Conservation (phyloP, 2,113 vertebrate species). For the Symphodus melops region DNA sequence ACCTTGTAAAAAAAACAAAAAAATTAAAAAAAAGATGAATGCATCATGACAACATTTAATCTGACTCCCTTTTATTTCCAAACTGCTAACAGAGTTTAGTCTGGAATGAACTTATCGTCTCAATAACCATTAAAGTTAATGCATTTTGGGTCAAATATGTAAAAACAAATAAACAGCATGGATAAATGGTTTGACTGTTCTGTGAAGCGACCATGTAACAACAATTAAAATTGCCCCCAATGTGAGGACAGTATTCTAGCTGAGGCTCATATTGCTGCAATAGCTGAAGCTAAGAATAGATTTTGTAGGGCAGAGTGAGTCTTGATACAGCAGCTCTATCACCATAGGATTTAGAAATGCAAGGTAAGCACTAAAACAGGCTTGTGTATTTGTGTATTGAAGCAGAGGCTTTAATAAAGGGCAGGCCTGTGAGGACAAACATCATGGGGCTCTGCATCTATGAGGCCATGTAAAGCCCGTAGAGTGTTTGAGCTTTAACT, state of each 20-base stretch:
- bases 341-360: constrained; percentile 49
- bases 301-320: constrained; percentile 67
- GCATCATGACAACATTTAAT: neutral
- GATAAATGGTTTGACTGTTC: constrained; percentile 12
- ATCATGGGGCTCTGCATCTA: constrained; percentile 3
- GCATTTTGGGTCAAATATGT: neutral
- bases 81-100: neutral
- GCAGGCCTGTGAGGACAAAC: constrained; percentile 24
- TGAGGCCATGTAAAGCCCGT: constrained; percentile 2
- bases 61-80: neutral
- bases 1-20: neutral
- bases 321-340: constrained; percentile 70
- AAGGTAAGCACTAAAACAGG: constrained; percentile 45
- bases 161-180: neutral
- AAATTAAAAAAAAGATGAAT: neutral
- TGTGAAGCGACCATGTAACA: constrained; percentile 20
- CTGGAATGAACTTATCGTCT: constrained; percentile 1
- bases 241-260: constrained; percentile 27
- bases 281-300: constrained; percentile 70
- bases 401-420: constrained; percentile 33
- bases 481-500: neutral
- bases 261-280: constrained; percentile 47
- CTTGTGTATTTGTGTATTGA: constrained; percentile 43
- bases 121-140: neutral
- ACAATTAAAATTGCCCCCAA: constrained; percentile 26